Evolutionary conservation across 1,140 invertebrate species (phyloP).

Genomic region (Magallana ariakensis): DNA sequence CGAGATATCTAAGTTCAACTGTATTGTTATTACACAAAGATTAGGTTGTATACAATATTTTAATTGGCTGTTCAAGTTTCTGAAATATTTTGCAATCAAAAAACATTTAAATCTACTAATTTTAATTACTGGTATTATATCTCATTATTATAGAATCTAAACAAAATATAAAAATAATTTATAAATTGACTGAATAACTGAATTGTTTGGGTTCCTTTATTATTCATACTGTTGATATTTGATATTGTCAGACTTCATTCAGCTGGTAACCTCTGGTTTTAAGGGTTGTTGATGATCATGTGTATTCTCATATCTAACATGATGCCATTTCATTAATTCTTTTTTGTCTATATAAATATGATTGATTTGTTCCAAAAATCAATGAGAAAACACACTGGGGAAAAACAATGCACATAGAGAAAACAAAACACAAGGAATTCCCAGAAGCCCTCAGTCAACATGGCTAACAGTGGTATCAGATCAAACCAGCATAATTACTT

Average conservation of each 20-base stretch:
- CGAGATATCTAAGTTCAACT: too few species aligned
- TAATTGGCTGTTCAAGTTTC: too few species aligned
- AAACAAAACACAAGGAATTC: neutral
- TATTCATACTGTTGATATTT: too few species aligned
- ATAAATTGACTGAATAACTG: neutral
- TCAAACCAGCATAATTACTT: slow-evolving; percentile 24
- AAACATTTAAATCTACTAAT: too few species aligned
- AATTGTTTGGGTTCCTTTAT: too few species aligned
- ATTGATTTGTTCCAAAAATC: slow-evolving; percentile 24
- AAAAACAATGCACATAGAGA: neutral
- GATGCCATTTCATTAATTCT: slow-evolving; percentile 18
- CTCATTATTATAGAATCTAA: neutral
- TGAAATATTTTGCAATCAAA: too few species aligned
- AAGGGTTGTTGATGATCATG: neutral
- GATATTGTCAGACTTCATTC: too few species aligned
- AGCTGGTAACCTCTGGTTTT: neutral
- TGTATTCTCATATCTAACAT: slow-evolving; percentile 19
- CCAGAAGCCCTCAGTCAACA: slow-evolving; percentile 16
- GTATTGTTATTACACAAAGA: too few species aligned
- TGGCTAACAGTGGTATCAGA: slow-evolving; percentile 8
- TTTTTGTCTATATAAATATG: slow-evolving; percentile 26
- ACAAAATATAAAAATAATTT: neutral
- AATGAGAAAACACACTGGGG: neutral
- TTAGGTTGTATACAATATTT: too few species aligned
- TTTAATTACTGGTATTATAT: neutral